Conservation (phyloP, 37 sponge, comb jelly and placozoan species). For the Crambe crambe region DNA sequence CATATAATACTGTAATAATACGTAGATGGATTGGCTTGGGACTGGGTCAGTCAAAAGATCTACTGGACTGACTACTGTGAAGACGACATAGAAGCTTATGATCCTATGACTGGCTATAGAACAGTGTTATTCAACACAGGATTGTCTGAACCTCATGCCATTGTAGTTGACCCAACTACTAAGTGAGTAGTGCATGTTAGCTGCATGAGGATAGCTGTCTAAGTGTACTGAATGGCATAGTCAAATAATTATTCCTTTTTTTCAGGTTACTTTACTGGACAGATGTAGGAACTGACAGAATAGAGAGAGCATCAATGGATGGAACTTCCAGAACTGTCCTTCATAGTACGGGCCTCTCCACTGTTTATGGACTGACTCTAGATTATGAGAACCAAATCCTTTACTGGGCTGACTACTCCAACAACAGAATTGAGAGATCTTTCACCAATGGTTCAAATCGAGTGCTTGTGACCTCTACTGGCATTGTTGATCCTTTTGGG, state of each 20-base stretch:
- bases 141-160: constrained; percentile 1
- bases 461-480: constrained; percentile 3
- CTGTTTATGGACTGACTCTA: constrained; percentile 54
- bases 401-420: constrained; percentile 72
- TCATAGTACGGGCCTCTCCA: constrained; percentile 7
- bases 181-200: constrained; percentile 34
- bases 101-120: constrained; percentile 1
- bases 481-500: constrained; percentile 46
- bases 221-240: background rate
- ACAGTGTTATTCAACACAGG: constrained; percentile 8
- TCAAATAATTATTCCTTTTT: background rate
- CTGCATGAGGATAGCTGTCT: no score
- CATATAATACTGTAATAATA: no score
- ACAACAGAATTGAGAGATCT: constrained; percentile 47
- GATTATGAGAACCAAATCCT: constrained; percentile 56
- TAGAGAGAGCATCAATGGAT: constrained; percentile 19
- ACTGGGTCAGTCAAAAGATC: constrained; percentile 66
- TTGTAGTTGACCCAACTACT: constrained; percentile 43
- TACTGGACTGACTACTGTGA: constrained; percentile 54
- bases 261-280: constrained; percentile 3
- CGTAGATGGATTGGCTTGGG: constrained; percentile 63
- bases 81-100: constrained; percentile 19
- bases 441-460: constrained; percentile 42
- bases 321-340: constrained; percentile 12
- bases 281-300: constrained; percentile 20